These are phyloP conservation scores for Drosophila insularis DNA, from an alignment of 1,140 invertebrate species.

Conservation along the genomic window DNA sequence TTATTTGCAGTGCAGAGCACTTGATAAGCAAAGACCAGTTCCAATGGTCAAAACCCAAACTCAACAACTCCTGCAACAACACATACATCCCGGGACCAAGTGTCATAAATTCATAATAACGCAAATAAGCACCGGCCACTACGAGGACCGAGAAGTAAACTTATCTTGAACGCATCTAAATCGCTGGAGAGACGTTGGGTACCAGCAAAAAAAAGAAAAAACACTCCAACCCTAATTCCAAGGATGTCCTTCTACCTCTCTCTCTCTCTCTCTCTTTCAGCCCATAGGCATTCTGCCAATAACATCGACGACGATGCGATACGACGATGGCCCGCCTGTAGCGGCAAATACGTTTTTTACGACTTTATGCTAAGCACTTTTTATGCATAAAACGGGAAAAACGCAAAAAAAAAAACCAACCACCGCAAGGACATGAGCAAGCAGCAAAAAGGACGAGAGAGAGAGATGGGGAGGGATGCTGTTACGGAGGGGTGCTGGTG, in stretches of 20 bases:
- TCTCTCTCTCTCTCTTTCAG: neutral
- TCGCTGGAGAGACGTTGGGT: slow-evolving; percentile 42
- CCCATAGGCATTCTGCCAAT: slow-evolving; percentile 69
- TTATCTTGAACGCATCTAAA: slow-evolving; percentile 68
- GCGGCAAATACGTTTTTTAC: slow-evolving; percentile 80
- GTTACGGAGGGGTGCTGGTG: slow-evolving; percentile 39
- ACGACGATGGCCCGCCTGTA: slow-evolving; percentile 27
- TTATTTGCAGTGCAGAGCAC: neutral
- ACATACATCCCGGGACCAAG: slow-evolving; percentile 58
- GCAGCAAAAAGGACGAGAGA: slow-evolving; percentile 19
- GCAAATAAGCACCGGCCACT: slow-evolving; percentile 73
- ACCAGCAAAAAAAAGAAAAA: slow-evolving; percentile 31
- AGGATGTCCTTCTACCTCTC: neutral
- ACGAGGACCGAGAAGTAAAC: slow-evolving; percentile 42
- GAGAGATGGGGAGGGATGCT: neutral
- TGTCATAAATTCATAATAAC: slow-evolving; percentile 81
- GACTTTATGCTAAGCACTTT: slow-evolving; percentile 80
- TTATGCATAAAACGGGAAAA: slow-evolving; percentile 73
- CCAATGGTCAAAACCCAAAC: neutral
- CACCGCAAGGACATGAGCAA: slow-evolving; percentile 43
- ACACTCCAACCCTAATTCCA: slow-evolving; percentile 7
- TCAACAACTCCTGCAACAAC: slow-evolving; percentile 1
- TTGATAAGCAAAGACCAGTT: slow-evolving; percentile 6
- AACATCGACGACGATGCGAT: slow-evolving; percentile 57
- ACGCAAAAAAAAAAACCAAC: slow-evolving; percentile 44